These are phyloP conservation scores for Baryphthengus martii DNA, from an alignment of 2,113 vertebrate genomes.

Conservation along the genomic window DNA sequence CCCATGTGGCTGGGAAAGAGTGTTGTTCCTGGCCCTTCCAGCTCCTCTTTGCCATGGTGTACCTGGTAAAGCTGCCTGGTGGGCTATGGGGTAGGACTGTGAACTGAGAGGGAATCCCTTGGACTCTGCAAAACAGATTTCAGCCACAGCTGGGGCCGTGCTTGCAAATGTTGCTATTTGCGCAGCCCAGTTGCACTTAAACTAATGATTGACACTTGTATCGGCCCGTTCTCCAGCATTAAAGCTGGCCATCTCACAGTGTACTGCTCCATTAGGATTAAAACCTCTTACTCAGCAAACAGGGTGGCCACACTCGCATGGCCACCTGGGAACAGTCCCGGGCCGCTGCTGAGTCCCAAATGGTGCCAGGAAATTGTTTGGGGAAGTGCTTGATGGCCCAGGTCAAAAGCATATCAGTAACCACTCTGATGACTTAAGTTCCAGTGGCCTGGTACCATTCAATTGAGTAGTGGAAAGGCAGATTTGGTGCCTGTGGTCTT, in stretches of 20 bases:
- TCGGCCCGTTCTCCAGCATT: neutral
- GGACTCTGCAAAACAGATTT: neutral
- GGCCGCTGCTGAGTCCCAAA: neutral
- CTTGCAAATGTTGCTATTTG: neutral
- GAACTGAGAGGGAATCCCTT: neutral
- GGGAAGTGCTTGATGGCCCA: neutral
- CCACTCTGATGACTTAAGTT: neutral
- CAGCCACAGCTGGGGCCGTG: neutral
- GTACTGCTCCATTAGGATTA: neutral
- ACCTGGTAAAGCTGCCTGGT: neutral
- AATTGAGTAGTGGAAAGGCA: neutral
- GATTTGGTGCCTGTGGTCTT: constrained; percentile 21
- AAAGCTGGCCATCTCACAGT: neutral
- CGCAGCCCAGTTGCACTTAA: neutral
- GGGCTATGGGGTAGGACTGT: neutral
- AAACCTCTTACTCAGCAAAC: neutral
- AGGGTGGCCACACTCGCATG: neutral
- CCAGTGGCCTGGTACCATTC: neutral
- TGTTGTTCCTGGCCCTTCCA: accelerated
- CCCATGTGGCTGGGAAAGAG: neutral
- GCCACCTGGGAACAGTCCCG: constrained; percentile 14
- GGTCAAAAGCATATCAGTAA: constrained; percentile 33
- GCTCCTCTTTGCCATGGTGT: neutral
- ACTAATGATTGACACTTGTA: constrained; percentile 41
- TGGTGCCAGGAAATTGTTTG: constrained; percentile 14